phyloP scores from a whole-genome alignment of 2,888 invertebrate genomes.

The Machimus atricapillus region DNA sequence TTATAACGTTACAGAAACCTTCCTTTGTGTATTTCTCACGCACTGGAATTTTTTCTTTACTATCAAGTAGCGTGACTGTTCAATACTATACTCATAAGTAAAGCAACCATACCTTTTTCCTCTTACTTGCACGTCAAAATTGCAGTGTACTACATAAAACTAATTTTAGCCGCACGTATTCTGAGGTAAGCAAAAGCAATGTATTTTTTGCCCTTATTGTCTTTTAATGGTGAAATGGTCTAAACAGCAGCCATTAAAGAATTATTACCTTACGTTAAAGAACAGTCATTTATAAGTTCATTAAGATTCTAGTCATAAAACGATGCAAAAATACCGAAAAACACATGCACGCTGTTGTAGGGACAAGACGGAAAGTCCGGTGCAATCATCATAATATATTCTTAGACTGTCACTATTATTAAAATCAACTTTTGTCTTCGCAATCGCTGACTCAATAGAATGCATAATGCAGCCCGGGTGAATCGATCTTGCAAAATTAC shows the following conservation, averaged over 20 bases:
- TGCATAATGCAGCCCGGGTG: not conserved
- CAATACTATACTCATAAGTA: too few species aligned
- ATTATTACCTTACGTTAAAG: not conserved
- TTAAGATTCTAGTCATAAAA: not conserved
- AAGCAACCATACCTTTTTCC: too few species aligned
- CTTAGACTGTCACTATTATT: not conserved
- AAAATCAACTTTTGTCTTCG: not conserved
- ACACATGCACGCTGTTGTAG: not conserved
- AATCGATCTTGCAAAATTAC: not conserved
- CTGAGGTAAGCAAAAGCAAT: not conserved
- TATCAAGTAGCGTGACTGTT: too few species aligned
- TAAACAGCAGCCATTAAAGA: not conserved
- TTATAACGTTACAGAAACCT: too few species aligned
- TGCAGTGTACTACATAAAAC: not conserved
- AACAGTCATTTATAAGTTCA: not conserved
- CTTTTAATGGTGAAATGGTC: not conserved
- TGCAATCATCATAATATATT: not conserved
- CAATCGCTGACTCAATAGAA: not conserved
- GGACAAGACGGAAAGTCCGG: not conserved
- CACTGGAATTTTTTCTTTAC: too few species aligned
- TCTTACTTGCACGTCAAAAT: not conserved
- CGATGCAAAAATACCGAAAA: not conserved
- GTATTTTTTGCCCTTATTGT: not conserved
- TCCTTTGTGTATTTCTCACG: too few species aligned
- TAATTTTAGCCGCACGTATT: not conserved